Conservation (phyloP, 2,888 invertebrate genomes). For the Synergus laeviventris region DNA sequence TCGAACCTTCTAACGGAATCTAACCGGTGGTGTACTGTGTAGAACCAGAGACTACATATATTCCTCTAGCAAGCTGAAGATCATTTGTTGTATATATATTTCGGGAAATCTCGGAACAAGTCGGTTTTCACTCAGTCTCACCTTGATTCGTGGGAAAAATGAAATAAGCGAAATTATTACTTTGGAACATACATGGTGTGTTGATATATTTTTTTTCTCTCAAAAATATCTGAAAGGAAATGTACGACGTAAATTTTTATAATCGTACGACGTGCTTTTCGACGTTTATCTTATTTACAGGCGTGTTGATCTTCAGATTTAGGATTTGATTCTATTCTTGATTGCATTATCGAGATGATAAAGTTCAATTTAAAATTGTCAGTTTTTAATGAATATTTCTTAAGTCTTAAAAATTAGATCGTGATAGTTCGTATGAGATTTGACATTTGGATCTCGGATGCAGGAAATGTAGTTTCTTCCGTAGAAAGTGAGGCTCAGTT, state of each 20-base stretch:
- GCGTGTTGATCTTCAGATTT: too few species aligned
- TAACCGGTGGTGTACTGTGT: neutral
- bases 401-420: neutral
- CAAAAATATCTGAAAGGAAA: neutral
- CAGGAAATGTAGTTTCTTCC: neutral
- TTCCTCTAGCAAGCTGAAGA: neutral
- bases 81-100: neutral
- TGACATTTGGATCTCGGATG: neutral
- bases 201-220: neutral
- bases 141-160: neutral
- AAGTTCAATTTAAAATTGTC: neutral
- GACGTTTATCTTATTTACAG: too few species aligned
- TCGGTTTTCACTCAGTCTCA: neutral
- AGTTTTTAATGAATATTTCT: neutral
- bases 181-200: neutral
- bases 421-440: neutral
- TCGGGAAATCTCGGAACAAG: neutral
- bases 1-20: conserved; percentile 14
- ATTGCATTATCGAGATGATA: neutral
- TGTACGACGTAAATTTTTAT: too few species aligned
- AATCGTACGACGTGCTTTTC: too few species aligned
- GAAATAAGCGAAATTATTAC: neutral
- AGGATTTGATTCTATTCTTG: too few species aligned
- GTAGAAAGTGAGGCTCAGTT: neutral
- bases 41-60: neutral